These are phyloP conservation scores for Gadopsis marmoratus DNA, from an alignment of 2,797 vertebrate genomes.

Conservation along the genomic window DNA sequence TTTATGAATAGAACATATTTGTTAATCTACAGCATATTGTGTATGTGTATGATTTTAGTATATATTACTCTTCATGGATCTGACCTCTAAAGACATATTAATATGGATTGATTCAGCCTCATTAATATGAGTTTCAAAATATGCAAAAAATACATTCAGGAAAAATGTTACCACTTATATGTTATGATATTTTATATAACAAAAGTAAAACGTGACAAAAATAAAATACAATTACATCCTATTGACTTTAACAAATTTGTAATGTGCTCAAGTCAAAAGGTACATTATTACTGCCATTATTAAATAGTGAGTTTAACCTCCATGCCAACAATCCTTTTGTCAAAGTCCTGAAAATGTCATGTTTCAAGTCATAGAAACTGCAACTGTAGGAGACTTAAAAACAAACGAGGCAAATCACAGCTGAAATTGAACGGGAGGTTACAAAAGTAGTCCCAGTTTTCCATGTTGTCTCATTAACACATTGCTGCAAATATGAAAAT, in stretches of 20 bases:
- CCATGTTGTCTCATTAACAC: background rate
- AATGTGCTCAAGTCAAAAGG: constrained; percentile 36
- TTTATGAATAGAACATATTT: constrained; percentile 52
- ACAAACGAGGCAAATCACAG: constrained; percentile 23
- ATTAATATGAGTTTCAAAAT: constrained; percentile 28
- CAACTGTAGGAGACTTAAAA: background rate
- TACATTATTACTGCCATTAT: background rate
- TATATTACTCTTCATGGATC: constrained; percentile 32
- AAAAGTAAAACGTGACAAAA: constrained; percentile 24
- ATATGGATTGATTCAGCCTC: constrained; percentile 24
- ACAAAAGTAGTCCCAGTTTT: constrained; percentile 49
- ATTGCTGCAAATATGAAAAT: constrained; percentile 9
- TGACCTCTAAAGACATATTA: constrained; percentile 15
- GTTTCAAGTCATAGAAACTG: constrained; percentile 29
- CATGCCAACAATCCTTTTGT: constrained; percentile 50
- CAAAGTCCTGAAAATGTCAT: constrained; percentile 46
- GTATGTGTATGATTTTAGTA: constrained; percentile 37
- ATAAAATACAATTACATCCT: background rate
- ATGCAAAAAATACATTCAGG: constrained; percentile 54
- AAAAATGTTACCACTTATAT: constrained; percentile 25
- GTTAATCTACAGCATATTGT: constrained; percentile 52
- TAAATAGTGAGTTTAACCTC: constrained; percentile 16
- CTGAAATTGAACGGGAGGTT: constrained; percentile 23
- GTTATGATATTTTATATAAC: constrained; percentile 13
- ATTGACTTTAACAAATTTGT: background rate